Percentiles rank a stretch among this genome's conserved stretches.
phyloP scores from a whole-genome alignment of 2,888 invertebrate genomes.

The Phasia obesa region DNA sequence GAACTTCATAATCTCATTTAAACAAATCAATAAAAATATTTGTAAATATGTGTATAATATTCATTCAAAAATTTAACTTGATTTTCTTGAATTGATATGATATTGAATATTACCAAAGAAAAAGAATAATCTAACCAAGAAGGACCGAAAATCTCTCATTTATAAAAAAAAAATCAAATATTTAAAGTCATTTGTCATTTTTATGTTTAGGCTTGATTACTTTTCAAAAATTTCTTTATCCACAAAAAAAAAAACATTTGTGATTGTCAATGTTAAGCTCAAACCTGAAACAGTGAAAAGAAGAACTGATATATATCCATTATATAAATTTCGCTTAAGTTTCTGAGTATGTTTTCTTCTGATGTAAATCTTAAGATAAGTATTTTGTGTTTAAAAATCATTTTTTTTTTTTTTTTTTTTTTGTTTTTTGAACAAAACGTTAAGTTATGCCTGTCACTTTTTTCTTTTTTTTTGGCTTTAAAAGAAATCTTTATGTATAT shows the following conservation, averaged over 20 bases:
- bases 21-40: neutral
- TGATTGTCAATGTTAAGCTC: slow-evolving; percentile 39
- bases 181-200: slow-evolving; percentile 68
- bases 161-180: slow-evolving; percentile 28
- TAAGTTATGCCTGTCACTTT: slow-evolving; percentile 65
- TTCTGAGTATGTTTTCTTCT: slow-evolving; percentile 15
- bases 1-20: neutral
- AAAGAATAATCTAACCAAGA: neutral
- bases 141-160: neutral
- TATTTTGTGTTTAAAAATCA: slow-evolving; percentile 58
- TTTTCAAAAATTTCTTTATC: slow-evolving; percentile 15
- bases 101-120: slow-evolving; percentile 25
- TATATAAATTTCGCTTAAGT: slow-evolving; percentile 38
- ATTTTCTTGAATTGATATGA: slow-evolving; percentile 57
- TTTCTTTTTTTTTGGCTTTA: neutral
- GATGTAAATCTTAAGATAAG: slow-evolving; percentile 67
- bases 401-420: slow-evolving; percentile 23
- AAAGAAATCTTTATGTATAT: slow-evolving; percentile 34
- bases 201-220: slow-evolving; percentile 57
- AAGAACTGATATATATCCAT: slow-evolving; percentile 22
- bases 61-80: slow-evolving; percentile 24
- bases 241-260: neutral
- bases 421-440: slow-evolving; percentile 62
- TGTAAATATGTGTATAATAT: neutral
- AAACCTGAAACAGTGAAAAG: slow-evolving; percentile 12